phyloP scores from a whole-genome alignment of 1,140 invertebrate species.

The Mesaphorura yosii region DNA sequence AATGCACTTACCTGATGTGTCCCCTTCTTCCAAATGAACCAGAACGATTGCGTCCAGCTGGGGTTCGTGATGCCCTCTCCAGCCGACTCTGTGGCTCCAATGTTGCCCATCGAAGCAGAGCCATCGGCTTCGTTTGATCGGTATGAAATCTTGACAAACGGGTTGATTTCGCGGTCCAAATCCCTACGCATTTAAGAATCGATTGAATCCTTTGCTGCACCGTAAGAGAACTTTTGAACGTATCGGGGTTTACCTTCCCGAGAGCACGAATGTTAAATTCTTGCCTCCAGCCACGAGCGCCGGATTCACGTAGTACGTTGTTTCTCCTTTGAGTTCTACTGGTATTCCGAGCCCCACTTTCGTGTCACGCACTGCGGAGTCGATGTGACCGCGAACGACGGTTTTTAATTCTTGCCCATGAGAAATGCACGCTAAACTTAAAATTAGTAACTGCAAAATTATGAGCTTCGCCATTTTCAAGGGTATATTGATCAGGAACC shows the following conservation, averaged over 20 bases:
- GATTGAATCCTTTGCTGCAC: too few relatives aligned
- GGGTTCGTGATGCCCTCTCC: not conserved
- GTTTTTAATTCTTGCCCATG: slow-evolving; percentile 1
- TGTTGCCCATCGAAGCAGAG: not conserved
- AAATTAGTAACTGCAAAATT: not conserved
- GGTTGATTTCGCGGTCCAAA: not conserved
- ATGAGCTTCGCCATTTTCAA: too few relatives aligned
- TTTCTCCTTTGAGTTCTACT: not conserved
- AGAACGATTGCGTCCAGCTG: slow-evolving; percentile 12
- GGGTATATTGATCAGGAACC: too few relatives aligned
- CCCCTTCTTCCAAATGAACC: slow-evolving; percentile 18
- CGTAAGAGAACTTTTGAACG: too few relatives aligned
- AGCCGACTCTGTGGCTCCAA: slow-evolving; percentile 10
- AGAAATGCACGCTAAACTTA: not conserved
- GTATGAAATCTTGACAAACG: slow-evolving; percentile 9
- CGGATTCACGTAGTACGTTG: not conserved
- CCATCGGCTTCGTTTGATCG: not conserved
- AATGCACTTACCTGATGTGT: slow-evolving; percentile 13
- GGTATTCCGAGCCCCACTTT: not conserved
- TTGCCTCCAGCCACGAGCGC: not conserved
- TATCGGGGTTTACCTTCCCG: slow-evolving; percentile 1
- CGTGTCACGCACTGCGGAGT: not conserved
- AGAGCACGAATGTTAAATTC: slow-evolving; percentile 2
- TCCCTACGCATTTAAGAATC: too few relatives aligned
- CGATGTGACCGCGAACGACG: not conserved